Base-by-base conservation (phyloP, 1,140 invertebrate species). In the Drosophila arawakana region DNA sequence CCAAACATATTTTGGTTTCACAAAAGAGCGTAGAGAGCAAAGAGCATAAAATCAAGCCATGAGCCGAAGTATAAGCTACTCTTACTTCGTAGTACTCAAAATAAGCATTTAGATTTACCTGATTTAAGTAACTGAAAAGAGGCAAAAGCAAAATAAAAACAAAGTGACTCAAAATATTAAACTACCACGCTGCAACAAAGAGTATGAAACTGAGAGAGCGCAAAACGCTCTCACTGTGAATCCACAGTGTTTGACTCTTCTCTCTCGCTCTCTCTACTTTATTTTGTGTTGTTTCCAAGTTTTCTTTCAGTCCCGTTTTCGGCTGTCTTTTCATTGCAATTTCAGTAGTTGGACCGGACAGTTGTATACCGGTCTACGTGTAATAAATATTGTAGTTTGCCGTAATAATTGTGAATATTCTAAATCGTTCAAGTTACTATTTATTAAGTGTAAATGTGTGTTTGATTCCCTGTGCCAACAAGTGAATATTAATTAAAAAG, bases 341-440 rank as follows among this genome's bases (percentile, higher is more conserved):
- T 70, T 74, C 15, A 57, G 43, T 37, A 58, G 58, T 74, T 43
- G 43, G 44, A 44, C 41, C 44, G 66, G 34, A 34, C 6, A 57
- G 66, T 43, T 43, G 69, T 66, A 3, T 9, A 41, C 9, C 73
- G 59, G 41, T 39, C n/a, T 39, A 35, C 9, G 15, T 11, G 18
- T 15, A 15, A 58, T 70, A 43, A 18, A 46, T 11, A 55, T 41
- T 63, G 43, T 52, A 11, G 46, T 47, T 52, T 13, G 18, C 44
- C 65, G 71, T 61, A 73, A 61, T 69, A 70, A 61, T 44, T 55
- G 46, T 74, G 46, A 57, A 18, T 43, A 70, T 62, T 70, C 41
- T 25, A 57, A 74, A 62, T 30, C 25, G 25, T 30, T 4, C 6
- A 30, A 30, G 0, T 57, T 70, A 70, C 70, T 74, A 70, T 50